Conservation (phyloP, 2,797 vertebrate genomes). For the Corythornis leucogaster region DNA sequence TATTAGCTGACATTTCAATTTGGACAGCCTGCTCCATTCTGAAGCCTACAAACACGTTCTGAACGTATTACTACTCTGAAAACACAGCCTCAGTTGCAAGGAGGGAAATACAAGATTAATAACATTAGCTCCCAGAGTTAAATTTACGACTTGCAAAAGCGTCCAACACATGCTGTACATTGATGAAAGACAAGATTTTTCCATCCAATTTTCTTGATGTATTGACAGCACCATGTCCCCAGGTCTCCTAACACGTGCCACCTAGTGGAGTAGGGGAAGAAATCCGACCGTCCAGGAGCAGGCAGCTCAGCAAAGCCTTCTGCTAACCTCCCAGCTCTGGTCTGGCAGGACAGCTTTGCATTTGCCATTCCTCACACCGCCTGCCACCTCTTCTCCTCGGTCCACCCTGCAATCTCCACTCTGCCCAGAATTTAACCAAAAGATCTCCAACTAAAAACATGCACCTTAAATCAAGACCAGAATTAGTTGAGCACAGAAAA, state of each 20-base stretch:
- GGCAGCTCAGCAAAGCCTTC: not conserved
- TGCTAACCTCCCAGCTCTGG: not conserved
- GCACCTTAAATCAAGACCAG: not conserved
- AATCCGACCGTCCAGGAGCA: not conserved
- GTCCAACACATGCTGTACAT: not conserved
- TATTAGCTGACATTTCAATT: not conserved
- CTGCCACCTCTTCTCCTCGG: not conserved
- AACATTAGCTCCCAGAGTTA: not conserved
- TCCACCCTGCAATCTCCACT: not conserved
- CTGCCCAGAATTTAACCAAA: not conserved
- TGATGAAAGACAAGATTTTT: not conserved
- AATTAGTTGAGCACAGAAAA: not conserved
- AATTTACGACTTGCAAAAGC: not conserved
- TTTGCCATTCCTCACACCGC: not conserved
- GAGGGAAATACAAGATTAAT: not conserved
- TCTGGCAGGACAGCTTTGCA: not conserved
- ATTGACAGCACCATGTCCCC: not conserved
- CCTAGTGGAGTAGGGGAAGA: constrained; percentile 45
- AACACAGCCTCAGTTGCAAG: not conserved
- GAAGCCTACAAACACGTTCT: constrained; percentile 1
- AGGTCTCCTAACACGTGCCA: constrained; percentile 48
- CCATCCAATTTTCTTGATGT: not conserved
- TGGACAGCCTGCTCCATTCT: not conserved
- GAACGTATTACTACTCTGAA: constrained; percentile 2
- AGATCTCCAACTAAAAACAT: not conserved